Percentiles rank a stretch among this genome's conserved stretches.
Conservation (phyloP, 2,888 invertebrate species). For the Ophion ellenae region DNA sequence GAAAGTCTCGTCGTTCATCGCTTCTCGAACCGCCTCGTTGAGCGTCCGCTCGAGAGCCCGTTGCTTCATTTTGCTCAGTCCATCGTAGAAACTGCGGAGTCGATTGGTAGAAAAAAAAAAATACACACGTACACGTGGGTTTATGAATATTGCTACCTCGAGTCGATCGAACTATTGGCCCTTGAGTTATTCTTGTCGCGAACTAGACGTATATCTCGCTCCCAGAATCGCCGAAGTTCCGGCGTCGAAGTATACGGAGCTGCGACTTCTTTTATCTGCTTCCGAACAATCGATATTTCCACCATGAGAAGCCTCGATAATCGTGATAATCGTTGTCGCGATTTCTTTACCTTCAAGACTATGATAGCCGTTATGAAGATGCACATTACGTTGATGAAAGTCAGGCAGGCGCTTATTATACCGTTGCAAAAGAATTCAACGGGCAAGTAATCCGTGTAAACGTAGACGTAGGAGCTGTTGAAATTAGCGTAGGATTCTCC, state of each 20-base stretch:
- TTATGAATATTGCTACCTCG: slow-evolving; percentile 71
- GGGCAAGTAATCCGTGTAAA: slow-evolving; percentile 91
- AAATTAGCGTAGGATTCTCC: slow-evolving; percentile 87
- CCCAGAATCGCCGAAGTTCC: slow-evolving; percentile 90
- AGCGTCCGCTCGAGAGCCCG: slow-evolving; percentile 86
- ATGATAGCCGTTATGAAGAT: slow-evolving; percentile 92
- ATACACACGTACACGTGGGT: neutral
- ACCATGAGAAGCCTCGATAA: neutral
- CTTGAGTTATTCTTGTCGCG: slow-evolving; percentile 85
- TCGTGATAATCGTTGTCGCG: neutral
- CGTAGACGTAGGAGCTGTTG: slow-evolving; percentile 87
- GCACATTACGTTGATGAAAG: slow-evolving; percentile 92
- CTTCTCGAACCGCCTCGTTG: slow-evolving; percentile 88
- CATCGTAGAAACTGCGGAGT: slow-evolving; percentile 84
- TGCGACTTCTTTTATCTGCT: slow-evolving; percentile 91
- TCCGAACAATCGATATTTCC: slow-evolving; percentile 7
- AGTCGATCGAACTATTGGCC: slow-evolving; percentile 78
- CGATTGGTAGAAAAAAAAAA: neutral
- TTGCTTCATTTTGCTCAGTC: slow-evolving; percentile 81
- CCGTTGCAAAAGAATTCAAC: slow-evolving; percentile 92
- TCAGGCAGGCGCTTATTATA: slow-evolving; percentile 91
- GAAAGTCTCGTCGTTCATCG: slow-evolving; percentile 88
- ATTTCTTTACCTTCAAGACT: slow-evolving; percentile 87
- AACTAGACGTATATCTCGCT: slow-evolving; percentile 91
- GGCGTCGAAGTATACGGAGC: slow-evolving; percentile 92